Evolutionary conservation across 2,113 vertebrate genomes (phyloP), one percentile per base, ranked within the genome.

Genomic region (Oriolus oriolus): DNA sequence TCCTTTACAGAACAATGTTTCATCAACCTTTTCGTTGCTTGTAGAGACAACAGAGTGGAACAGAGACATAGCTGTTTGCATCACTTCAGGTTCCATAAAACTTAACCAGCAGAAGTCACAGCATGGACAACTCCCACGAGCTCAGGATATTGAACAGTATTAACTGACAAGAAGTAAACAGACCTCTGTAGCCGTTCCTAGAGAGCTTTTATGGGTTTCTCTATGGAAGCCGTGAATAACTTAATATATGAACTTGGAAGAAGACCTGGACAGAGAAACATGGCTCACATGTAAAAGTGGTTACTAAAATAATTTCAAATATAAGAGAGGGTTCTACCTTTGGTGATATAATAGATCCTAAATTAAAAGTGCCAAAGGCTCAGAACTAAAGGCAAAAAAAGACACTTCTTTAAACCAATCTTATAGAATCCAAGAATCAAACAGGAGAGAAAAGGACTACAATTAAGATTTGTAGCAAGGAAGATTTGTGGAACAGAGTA

Each of bases 211-310:
- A 44, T 7, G 6, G 4, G 10, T 53, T 91, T 69, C 57, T 85
- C 28, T 37, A 23, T 2, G 61, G 31, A 63, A 60, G 39, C 8
- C 71, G 31, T 28, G 35, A 84, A 53, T 44, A 80, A 56, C 35
- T 82, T 74, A 2, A 9, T 18, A 53, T 1, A 30, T 27, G 20
- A 66, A 49, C 5, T 64, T 44, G 45, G 22, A n/a, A 56, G 71
- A 73, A 79, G 69, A 5, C 3, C 13, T 79, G n/a, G 23, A 74
- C 27, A 77, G 33, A 81, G 35, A 77, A 91, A 54, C 26, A 45
- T 0, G 1, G 59, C 20, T 70, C n/a, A 81, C 24, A 14, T 10
- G 4, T 12, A 70, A 23, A 80, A 66, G 5, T 42, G 3, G 9
- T 41, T 49, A 68, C 12, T 31, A 26, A 18, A 76, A 56, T 27